Conservation (phyloP, 2,888 invertebrate genomes). For the Diaperis boleti region DNA sequence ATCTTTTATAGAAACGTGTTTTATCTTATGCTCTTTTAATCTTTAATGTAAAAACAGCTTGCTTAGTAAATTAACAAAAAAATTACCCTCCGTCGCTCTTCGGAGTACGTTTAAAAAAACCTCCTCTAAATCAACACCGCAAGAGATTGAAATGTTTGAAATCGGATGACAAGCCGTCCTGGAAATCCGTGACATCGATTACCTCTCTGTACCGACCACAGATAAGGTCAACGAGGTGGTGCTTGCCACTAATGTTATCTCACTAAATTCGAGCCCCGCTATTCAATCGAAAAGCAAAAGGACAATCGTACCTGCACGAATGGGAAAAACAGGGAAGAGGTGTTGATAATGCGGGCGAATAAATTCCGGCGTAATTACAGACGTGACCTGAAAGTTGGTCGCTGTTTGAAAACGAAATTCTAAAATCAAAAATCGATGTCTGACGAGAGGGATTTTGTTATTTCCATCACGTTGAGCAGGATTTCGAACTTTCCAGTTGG, state of each 20-base stretch:
- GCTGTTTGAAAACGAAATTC: background rate
- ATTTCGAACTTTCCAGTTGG: conserved; percentile 4
- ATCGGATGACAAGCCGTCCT: conserved; percentile 6
- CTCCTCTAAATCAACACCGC: conserved; percentile 3
- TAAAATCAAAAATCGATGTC: background rate
- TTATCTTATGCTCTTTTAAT: too few relatives aligned
- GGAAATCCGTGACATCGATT: conserved; percentile 30
- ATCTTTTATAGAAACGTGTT: too few relatives aligned
- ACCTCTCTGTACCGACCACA: conserved; percentile 14
- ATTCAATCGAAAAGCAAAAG: conserved; percentile 32
- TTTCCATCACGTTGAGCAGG: conserved; percentile 2
- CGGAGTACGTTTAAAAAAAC: too few relatives aligned
- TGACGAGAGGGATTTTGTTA: background rate
- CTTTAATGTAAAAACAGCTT: too few relatives aligned
- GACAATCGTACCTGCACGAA: conserved; percentile 17
- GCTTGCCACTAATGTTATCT: conserved; percentile 24
- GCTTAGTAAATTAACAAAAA: too few relatives aligned
- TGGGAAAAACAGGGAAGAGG: background rate
- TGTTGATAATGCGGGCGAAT: background rate
- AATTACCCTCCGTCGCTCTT: too few relatives aligned
- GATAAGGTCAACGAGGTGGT: conserved; percentile 35
- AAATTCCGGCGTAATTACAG: background rate
- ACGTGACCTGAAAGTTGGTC: background rate
- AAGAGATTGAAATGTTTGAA: conserved; percentile 6
- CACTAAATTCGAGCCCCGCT: conserved; percentile 21